Percentiles rank a stretch among this genome's conserved stretches.
Evolutionary conservation across 2,113 vertebrate species (phyloP).

Genomic region (Paralichthys olivaceus): DNA sequence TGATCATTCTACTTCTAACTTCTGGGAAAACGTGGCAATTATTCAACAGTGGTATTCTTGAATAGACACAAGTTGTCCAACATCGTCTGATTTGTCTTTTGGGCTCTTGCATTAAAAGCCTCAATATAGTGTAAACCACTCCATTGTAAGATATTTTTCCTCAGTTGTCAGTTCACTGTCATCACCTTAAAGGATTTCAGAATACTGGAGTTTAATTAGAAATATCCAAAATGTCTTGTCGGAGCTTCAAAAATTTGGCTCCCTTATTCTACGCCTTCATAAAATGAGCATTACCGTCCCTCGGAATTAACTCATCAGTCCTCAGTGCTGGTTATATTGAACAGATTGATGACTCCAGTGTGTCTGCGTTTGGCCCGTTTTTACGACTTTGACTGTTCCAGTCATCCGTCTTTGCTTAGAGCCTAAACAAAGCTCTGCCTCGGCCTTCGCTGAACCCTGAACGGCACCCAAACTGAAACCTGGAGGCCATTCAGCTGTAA

Average conservation of each 20-base stretch:
- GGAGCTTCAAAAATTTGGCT: conserved; percentile 6
- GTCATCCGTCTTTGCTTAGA: conserved; percentile 47
- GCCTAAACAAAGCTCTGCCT: conserved; percentile 57
- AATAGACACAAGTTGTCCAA: too few species aligned
- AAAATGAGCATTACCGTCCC: conserved; percentile 8
- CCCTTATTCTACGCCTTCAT: neutral
- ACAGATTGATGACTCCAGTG: conserved; percentile 51
- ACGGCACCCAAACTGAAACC: conserved; percentile 50
- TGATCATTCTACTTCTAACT: too few species aligned
- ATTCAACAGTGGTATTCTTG: too few species aligned
- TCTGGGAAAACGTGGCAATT: too few species aligned
- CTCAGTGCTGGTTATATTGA: neutral
- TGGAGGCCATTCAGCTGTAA: conserved; percentile 66
- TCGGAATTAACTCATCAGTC: conserved; percentile 30
- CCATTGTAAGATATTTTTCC: too few species aligned
- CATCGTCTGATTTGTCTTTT: too few species aligned
- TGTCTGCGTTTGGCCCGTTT: conserved; percentile 41
- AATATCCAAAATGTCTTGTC: conserved; percentile 31
- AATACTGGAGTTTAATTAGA: too few species aligned
- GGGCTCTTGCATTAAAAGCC: too few species aligned
- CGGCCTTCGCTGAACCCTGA: conserved; percentile 53
- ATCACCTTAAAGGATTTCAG: too few species aligned
- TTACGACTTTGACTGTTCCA: conserved; percentile 35
- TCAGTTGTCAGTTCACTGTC: too few species aligned
- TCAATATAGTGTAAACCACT: too few species aligned